Evolutionary conservation across 2,113 vertebrate species (phyloP), one percentile per base, ranked within the genome.

Genomic region (Leptobrachium ailaonicum): DNA sequence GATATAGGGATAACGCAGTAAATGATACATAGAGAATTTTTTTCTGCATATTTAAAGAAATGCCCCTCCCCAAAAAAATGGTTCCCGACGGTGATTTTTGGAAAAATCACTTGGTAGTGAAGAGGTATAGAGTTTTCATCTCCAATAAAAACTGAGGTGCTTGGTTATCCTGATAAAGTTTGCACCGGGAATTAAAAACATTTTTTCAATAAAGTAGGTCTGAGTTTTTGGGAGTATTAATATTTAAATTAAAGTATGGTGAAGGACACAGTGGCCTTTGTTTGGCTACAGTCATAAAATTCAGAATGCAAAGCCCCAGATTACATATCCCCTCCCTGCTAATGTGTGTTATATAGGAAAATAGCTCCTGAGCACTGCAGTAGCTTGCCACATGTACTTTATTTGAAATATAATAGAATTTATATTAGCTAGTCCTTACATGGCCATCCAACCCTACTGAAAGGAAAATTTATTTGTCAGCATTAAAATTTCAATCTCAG

Each of bases 351-450:
- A 80, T 68, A 73, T 80, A 66, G 78, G 45, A 73, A 72, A 53
- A 53, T 53, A 80, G 71, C 58, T 47, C 78, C 71, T 20, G 43
- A 68, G 71, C n/a, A 45, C 20, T 68, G 78, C 66, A 74, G 78
- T 80, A 80, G 78, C 78, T 80, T 12, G 41, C 0, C 53, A 83
- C 75, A 74, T 84, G 9, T 8, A 10, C 41, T 86, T 13, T 54
- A 83, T 66, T 86, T 89, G 85, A 62, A 85, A 75, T 75, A 71
- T 2, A 75, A 70, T 88, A 82, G 47, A 80, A 3, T 76, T 87
- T 73, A 83, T 66, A 84, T 82, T 76, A 89, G 83, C 72, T 64
- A 83, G 41, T 41, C 64, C 73, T 32, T 87, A 85, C 82, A 83
- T 66, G 80, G 67, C 45, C 85, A 77, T 82, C 82, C 75, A 58